phyloP scores from a whole-genome alignment of 2,888 invertebrate genomes.

The Stegophylla sp. region DNA sequence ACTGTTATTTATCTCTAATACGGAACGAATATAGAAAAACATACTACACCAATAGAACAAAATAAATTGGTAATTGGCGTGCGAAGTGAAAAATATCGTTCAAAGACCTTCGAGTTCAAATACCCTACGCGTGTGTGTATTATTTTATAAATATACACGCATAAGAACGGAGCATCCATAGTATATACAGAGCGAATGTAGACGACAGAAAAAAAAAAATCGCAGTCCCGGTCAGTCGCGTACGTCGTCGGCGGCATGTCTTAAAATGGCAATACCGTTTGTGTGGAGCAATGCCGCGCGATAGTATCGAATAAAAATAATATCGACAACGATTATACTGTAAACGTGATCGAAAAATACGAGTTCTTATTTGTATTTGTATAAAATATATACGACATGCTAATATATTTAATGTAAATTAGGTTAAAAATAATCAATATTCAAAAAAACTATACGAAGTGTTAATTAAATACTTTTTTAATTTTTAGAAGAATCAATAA shows the following conservation, averaged over 20 bases:
- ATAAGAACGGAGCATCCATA: not conserved
- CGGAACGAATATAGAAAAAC: conserved; percentile 44
- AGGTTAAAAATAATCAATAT: conserved; percentile 8
- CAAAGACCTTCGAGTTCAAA: conserved; percentile 57
- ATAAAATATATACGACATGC: not conserved
- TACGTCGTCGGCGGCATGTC: conserved; percentile 46
- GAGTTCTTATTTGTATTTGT: not conserved
- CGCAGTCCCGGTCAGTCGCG: conserved; percentile 6
- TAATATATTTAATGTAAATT: not conserved
- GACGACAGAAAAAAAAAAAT: conserved; percentile 45
- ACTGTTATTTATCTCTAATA: not conserved
- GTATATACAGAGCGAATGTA: conserved; percentile 28
- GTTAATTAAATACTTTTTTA: not conserved
- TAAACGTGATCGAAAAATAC: conserved; percentile 3
- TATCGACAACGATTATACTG: conserved; percentile 43
- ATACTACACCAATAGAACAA: conserved; percentile 40
- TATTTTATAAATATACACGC: conserved; percentile 16
- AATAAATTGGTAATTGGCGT: conserved; percentile 54
- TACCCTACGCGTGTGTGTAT: conserved; percentile 16
- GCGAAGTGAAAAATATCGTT: conserved; percentile 47
- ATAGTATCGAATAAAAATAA: conserved; percentile 30
- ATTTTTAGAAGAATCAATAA: not conserved
- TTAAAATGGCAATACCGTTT: conserved; percentile 56
- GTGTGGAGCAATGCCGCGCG: conserved; percentile 23
- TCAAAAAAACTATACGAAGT: not conserved